Evolutionary conservation across 2,888 invertebrate species (phyloP).

Genomic region (Athetis lepigone): DNA sequence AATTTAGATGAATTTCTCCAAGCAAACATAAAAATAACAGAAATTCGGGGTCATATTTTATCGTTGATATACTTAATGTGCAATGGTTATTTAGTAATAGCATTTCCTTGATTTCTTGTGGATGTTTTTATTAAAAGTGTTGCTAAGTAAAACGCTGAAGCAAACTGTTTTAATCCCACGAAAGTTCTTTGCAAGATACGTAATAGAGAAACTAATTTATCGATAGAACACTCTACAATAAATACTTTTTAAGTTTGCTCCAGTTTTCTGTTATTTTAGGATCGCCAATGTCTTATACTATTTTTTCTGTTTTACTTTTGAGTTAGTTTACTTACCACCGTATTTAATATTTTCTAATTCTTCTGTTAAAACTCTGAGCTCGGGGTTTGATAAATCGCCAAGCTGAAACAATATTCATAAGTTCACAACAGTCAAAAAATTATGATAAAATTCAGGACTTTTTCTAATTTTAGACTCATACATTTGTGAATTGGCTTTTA

Average conservation of each 20-base stretch:
- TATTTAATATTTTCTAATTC: conserved; percentile 97
- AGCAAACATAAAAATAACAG: too few species aligned
- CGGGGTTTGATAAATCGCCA: conserved; percentile 97
- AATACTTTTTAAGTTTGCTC: conserved; percentile 37
- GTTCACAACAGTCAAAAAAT: conserved; percentile 12
- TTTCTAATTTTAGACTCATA: background rate
- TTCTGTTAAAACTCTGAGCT: conserved; percentile 97
- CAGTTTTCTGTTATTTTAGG: conserved; percentile 21
- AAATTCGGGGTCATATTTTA: background rate
- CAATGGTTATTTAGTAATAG: too few species aligned
- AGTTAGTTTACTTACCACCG: conserved; percentile 92
- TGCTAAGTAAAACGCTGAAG: conserved; percentile 19
- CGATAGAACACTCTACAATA: conserved; percentile 26
- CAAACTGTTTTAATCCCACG: conserved; percentile 29
- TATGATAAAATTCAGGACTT: background rate
- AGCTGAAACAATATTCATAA: conserved; percentile 92
- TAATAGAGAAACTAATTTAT: conserved; percentile 44
- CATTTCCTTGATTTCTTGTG: background rate
- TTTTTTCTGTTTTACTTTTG: background rate
- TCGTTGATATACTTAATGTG: background rate
- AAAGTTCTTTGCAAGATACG: conserved; percentile 61
- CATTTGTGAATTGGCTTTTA: background rate
- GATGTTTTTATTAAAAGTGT: conserved; percentile 16
- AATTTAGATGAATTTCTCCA: too few species aligned
- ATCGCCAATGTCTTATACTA: background rate